Evolutionary conservation across 2,113 vertebrate genomes (phyloP).

Genomic region (Vidua macroura): DNA sequence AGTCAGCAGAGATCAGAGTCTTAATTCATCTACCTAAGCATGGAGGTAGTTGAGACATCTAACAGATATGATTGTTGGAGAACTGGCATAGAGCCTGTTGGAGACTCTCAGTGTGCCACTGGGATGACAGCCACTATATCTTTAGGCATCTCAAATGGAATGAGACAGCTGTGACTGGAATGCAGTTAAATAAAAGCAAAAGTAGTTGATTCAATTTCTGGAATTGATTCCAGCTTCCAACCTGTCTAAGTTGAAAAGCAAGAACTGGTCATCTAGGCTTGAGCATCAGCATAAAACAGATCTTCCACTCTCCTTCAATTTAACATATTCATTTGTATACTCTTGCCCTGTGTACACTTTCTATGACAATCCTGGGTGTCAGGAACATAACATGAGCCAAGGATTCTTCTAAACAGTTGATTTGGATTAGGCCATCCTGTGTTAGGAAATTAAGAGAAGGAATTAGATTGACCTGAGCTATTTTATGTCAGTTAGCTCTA

Average conservation of each 20-base stretch:
- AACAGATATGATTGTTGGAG: neutral
- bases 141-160: neutral
- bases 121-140: neutral
- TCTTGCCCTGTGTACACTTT: neutral
- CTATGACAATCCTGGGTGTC: neutral
- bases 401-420: neutral
- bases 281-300: neutral
- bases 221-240: neutral
- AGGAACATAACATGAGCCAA: neutral
- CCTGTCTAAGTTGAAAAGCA: neutral
- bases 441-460: neutral
- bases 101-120: neutral
- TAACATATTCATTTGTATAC: fast-evolving
- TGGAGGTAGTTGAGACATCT: neutral
- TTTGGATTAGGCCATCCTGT: neutral
- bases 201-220: neutral
- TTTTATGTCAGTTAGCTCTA: neutral
- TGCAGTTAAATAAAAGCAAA: neutral
- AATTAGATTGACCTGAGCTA: neutral
- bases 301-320: neutral
- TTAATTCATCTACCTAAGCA: neutral
- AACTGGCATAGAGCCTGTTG: neutral
- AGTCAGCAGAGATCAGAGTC: neutral
- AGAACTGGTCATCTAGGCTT: neutral
- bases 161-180: neutral